Percentiles rank a stretch among this genome's conserved stretches.
phyloP scores from a whole-genome alignment of 2,888 invertebrate genomes.

The Drosophila birchii region DNA sequence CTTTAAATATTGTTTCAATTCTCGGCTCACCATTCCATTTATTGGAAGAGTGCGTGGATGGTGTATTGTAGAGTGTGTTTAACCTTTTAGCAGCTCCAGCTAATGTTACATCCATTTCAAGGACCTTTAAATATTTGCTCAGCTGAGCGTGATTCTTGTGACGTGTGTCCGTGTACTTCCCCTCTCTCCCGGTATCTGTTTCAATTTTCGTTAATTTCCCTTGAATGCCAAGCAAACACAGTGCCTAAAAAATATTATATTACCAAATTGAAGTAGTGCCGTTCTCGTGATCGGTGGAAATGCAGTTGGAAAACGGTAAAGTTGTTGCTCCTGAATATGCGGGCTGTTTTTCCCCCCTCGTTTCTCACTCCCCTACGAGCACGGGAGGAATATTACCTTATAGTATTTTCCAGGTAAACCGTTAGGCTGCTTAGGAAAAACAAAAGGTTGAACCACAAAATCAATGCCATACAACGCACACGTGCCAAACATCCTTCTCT shows the following conservation, averaged over 20 bases:
- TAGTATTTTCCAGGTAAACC: conserved; percentile 58
- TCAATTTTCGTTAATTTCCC: conserved; percentile 54
- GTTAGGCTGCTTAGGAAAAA: conserved; percentile 51
- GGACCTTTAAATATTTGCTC: conserved; percentile 65
- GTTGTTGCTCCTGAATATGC: conserved; percentile 42
- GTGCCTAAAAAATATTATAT: conserved; percentile 75
- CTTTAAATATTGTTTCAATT: conserved; percentile 77
- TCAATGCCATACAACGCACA: conserved; percentile 50
- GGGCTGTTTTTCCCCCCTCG: conserved; percentile 45
- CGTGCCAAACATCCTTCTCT: conserved; percentile 38
- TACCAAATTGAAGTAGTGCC: conserved; percentile 52
- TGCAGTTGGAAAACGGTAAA: conserved; percentile 65
- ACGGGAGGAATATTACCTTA: conserved; percentile 1
- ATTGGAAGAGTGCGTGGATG: neutral
- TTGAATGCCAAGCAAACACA: conserved; percentile 70
- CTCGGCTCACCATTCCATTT: conserved; percentile 16
- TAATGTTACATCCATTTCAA: conserved; percentile 52
- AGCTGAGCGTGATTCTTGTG: conserved; percentile 57
- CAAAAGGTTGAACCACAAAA: conserved; percentile 57
- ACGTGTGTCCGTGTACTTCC: conserved; percentile 13
- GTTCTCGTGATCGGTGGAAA: conserved; percentile 29
- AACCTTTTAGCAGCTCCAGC: conserved; percentile 74
- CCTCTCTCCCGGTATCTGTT: conserved; percentile 58
- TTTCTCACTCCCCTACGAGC: neutral
- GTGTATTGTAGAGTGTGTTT: conserved; percentile 18